A percentile compares a stretch with the other conserved stretches of the same genome.
Evolutionary conservation across 2,797 vertebrate genomes (phyloP).

Genomic region (Taenioides sp.): DNA sequence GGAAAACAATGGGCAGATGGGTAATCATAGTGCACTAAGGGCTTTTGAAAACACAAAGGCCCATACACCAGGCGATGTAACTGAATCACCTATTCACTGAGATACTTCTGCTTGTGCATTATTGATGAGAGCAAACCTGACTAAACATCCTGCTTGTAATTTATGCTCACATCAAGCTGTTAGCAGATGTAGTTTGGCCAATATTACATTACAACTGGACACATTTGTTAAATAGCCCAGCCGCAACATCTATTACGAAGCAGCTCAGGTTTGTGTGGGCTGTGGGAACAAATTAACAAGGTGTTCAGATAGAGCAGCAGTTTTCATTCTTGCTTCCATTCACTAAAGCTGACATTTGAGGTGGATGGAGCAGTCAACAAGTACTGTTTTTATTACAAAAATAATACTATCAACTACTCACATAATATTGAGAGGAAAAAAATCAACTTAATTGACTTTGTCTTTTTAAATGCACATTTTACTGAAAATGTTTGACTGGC

Average conservation of each 20-base stretch:
- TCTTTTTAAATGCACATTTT: no score
- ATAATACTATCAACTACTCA: not conserved
- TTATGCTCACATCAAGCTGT: slow-evolving; percentile 64
- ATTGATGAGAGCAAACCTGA: slow-evolving; percentile 69
- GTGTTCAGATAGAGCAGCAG: slow-evolving; percentile 2
- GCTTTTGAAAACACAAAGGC: not conserved
- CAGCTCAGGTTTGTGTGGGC: slow-evolving; percentile 20
- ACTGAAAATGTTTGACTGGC: no score
- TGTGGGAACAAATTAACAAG: slow-evolving; percentile 24
- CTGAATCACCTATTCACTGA: slow-evolving; percentile 57
- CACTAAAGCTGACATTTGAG: not conserved
- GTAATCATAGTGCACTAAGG: not conserved
- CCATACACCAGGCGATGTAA: slow-evolving; percentile 52
- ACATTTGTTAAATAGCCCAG: slow-evolving; percentile 57
- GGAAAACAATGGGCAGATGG: not conserved
- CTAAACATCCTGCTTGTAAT: slow-evolving; percentile 67
- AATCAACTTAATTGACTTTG: no score
- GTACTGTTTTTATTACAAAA: not conserved
- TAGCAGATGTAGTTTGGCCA: slow-evolving; percentile 65
- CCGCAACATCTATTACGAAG: slow-evolving; percentile 52
- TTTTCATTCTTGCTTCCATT: not conserved
- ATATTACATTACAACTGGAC: slow-evolving; percentile 60
- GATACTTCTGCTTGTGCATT: slow-evolving; percentile 60
- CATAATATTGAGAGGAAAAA: not conserved
- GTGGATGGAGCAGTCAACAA: not conserved